phyloP scores from a whole-genome alignment of 2,888 invertebrate genomes.

The Fragum sueziense region DNA sequence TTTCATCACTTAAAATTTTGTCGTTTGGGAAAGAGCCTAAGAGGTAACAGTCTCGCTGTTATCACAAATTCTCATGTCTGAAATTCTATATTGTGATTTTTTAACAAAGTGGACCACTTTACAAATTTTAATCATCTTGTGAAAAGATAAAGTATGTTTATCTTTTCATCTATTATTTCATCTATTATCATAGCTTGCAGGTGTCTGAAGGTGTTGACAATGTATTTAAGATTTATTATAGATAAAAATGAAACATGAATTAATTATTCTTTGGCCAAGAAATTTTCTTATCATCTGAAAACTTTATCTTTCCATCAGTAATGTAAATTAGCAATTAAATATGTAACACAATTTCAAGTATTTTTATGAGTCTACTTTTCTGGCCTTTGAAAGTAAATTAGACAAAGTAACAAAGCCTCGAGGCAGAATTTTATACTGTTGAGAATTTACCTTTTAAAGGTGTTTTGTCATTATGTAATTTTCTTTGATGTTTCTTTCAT shows the following conservation, averaged over 20 bases:
- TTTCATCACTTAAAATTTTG: too few species aligned
- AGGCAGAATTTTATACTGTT: not conserved
- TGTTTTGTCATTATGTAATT: not conserved
- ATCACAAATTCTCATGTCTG: too few species aligned
- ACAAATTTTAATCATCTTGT: too few species aligned
- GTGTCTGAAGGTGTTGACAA: not conserved
- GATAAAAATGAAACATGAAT: not conserved
- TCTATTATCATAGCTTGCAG: not conserved
- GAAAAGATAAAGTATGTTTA: too few species aligned
- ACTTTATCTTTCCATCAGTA: not conserved
- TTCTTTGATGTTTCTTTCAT: not conserved
- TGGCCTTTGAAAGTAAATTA: not conserved
- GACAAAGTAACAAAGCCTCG: not conserved
- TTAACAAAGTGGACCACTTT: too few species aligned
- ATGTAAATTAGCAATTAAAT: constrained; percentile 18
- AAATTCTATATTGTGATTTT: too few species aligned
- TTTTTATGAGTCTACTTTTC: not conserved
- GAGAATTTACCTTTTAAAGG: not conserved
- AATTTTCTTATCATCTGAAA: not conserved
- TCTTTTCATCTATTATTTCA: not conserved
- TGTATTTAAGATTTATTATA: not conserved
- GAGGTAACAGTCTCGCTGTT: too few species aligned
- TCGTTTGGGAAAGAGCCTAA: too few species aligned
- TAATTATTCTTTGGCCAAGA: not conserved
- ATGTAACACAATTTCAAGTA: constrained; percentile 22